A percentile compares a stretch with the other conserved stretches of the same genome.
Conservation (phyloP, 1,140 invertebrate genomes). For the Neodiprion pinetum region DNA sequence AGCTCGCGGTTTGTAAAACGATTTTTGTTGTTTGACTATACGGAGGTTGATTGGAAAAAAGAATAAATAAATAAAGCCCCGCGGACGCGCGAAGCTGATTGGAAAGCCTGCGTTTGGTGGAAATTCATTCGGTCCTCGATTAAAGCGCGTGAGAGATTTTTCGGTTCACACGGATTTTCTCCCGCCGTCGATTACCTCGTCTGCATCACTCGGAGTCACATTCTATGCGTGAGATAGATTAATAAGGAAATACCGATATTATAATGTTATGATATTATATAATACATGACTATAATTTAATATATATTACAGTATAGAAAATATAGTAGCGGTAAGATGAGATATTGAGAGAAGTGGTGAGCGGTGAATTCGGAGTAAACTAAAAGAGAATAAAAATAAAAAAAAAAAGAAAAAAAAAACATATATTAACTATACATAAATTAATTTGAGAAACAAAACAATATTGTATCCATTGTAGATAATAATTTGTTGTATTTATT, state of each 20-base stretch:
- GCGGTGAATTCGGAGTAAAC: no score
- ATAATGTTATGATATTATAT: neutral
- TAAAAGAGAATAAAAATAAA: no score
- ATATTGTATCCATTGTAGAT: conserved; percentile 28
- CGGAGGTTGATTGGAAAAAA: neutral
- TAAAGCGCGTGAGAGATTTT: no score
- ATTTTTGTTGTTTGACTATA: no score
- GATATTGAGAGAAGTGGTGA: no score
- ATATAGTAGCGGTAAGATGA: no score
- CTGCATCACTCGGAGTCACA: neutral
- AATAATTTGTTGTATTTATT: conserved; percentile 30
- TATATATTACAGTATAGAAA: no score
- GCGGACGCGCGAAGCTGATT: neutral
- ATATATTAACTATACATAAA: neutral
- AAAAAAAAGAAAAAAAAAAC: neutral
- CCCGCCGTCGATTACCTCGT: neutral
- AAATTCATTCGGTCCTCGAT: neutral
- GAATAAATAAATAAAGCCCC: neutral
- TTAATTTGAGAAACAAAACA: conserved; percentile 4
- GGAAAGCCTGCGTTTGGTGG: neutral
- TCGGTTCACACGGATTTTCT: no score
- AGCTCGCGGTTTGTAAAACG: no score
- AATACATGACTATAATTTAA: neutral
- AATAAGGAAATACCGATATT: neutral
- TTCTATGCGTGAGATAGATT: neutral